Evolutionary conservation across 2,888 invertebrate species (phyloP).

Genomic region (Pandemis heparana): DNA sequence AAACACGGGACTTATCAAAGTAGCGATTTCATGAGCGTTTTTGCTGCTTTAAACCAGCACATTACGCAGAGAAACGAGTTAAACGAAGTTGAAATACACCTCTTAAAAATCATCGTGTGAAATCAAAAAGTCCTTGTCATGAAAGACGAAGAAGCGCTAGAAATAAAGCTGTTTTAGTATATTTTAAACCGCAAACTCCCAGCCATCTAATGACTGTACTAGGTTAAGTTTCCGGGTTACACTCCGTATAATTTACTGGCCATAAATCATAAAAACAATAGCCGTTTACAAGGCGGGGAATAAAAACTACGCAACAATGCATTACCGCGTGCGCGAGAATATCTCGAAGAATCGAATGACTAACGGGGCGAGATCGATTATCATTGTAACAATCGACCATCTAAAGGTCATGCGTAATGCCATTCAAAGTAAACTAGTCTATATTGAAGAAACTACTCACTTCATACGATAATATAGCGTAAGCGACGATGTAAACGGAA

Average conservation of each 20-base stretch:
- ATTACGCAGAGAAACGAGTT: not conserved
- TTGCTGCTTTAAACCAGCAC: not conserved
- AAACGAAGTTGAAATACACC: not conserved
- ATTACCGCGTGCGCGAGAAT: constrained; percentile 55
- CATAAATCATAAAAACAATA: constrained; percentile 48
- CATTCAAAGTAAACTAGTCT: constrained; percentile 71
- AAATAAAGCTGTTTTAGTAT: not conserved
- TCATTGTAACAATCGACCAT: constrained; percentile 80
- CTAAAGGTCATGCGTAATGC: constrained; percentile 83
- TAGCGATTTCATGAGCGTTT: not conserved
- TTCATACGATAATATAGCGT: constrained; percentile 50
- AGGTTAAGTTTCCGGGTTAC: constrained; percentile 34
- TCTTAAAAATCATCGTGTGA: not conserved
- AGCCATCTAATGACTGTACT: not conserved
- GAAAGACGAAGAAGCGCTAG: not conserved
- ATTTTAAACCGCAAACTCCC: not conserved
- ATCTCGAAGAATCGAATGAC: constrained; percentile 67
- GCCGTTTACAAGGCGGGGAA: constrained; percentile 44
- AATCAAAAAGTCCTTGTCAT: not conserved
- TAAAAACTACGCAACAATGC: constrained; percentile 50
- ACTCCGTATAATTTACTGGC: constrained; percentile 43
- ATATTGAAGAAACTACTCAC: constrained; percentile 73
- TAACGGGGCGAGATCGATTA: constrained; percentile 79
- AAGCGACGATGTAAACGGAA: constrained; percentile 38
- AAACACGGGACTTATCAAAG: not conserved